These are phyloP conservation scores for Seira musarum DNA, from an alignment of 2,888 invertebrate genomes.

Conservation along the genomic window DNA sequence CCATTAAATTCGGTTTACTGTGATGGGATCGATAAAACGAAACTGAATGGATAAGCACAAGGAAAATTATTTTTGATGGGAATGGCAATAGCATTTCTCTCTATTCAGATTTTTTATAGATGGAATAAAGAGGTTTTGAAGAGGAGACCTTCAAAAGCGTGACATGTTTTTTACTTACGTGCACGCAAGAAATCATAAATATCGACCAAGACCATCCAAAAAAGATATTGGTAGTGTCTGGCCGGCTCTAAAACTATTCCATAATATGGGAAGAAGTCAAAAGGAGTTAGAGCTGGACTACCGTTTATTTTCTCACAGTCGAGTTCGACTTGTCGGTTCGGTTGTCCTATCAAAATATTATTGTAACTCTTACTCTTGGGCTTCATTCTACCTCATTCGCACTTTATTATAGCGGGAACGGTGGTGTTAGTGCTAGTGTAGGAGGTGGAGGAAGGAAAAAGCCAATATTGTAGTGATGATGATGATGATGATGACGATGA, in stretches of 20 bases:
- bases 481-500: neutral
- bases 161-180: constrained; percentile 3
- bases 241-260: too few relatives aligned
- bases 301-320: neutral
- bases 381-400: constrained; percentile 2
- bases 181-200: constrained; percentile 18
- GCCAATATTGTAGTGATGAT: neutral
- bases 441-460: neutral
- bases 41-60: constrained; percentile 4
- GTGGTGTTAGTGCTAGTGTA: too few relatives aligned
- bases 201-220: neutral
- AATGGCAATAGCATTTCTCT: neutral
- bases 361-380: neutral
- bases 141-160: constrained; percentile 12
- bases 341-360: constrained; percentile 12
- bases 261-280: neutral
- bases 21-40: neutral
- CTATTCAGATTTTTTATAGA: constrained; percentile 3
- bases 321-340: neutral
- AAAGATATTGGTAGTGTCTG: too few relatives aligned
- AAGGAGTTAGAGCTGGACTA: neutral
- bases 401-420: neutral
- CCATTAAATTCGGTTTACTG: neutral
- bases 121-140: neutral
- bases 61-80: constrained; percentile 5